phyloP scores from a whole-genome alignment of 2,113 vertebrate species.

The Neodon shergylaensis region DNA sequence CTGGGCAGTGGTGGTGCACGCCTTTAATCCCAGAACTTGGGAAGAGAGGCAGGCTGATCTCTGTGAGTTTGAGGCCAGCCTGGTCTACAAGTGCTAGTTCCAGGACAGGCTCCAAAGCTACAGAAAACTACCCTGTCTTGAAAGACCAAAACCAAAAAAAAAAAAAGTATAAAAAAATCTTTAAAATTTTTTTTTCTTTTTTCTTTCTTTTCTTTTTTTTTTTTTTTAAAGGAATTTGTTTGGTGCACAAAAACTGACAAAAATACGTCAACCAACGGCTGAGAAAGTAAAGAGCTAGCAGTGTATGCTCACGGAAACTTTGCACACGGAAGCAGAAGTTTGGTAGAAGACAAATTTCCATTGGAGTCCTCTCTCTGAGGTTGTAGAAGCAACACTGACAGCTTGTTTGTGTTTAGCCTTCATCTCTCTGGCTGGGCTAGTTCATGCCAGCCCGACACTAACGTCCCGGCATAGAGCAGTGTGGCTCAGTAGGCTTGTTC shows the following conservation, averaged over 20 bases:
- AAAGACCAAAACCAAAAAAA: too few relatives aligned
- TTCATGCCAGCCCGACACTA: background rate
- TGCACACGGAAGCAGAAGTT: background rate
- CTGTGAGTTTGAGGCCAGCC: too few relatives aligned
- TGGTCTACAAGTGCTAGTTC: too few relatives aligned
- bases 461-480: too few relatives aligned
- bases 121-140: too few relatives aligned
- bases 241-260: background rate
- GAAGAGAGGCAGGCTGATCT: too few relatives aligned
- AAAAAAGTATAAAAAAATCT: too few relatives aligned
- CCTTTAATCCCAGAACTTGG: too few relatives aligned
- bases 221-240: background rate
- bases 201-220: rapidly evolving
- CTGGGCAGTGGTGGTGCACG: rapidly evolving
- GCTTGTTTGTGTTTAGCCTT: background rate
- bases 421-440: background rate
- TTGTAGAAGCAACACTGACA: background rate
- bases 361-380: background rate
- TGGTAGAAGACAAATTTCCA: background rate
- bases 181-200: background rate
- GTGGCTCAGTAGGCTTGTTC: background rate
- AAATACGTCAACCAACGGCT: too few relatives aligned
- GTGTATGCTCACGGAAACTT: too few relatives aligned
- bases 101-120: too few relatives aligned
- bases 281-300: background rate